Conservation (phyloP, 2,797 vertebrate genomes). For the Macrochelys suwanniensis region DNA sequence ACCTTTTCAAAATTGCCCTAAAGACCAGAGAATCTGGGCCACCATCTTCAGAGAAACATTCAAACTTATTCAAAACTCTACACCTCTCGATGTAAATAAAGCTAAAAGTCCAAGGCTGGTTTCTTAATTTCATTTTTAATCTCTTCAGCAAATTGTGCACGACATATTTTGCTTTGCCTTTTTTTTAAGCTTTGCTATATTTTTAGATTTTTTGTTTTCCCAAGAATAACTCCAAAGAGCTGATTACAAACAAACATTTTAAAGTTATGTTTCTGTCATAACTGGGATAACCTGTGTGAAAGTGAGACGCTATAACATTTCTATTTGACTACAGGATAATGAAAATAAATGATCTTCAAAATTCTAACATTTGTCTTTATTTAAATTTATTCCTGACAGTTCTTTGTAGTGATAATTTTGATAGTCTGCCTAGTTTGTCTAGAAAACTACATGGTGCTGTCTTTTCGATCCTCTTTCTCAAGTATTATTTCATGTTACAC, state of each 20-base stretch:
- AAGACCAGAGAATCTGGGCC: neutral
- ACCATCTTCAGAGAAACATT: neutral
- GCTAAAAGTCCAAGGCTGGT: neutral
- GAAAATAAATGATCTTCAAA: neutral
- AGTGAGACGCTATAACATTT: neutral
- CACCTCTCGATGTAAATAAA: neutral
- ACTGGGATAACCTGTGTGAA: neutral
- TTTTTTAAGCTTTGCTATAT: neutral
- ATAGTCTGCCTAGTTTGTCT: neutral
- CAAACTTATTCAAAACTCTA: neutral
- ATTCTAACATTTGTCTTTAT: constrained; percentile 1
- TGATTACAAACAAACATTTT: neutral
- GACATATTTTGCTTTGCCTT: neutral
- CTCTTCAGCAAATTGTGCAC: neutral
- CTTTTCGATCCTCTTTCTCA: neutral
- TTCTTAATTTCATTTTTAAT: neutral
- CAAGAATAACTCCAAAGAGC: neutral
- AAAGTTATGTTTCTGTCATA: neutral
- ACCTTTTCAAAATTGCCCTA: neutral
- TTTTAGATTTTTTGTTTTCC: neutral
- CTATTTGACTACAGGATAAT: neutral
- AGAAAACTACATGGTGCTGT: neutral
- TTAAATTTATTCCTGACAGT: neutral
- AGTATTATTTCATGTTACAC: neutral
- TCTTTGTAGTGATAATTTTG: constrained; percentile 13